A percentile compares a stretch with the other conserved stretches of the same genome.
These are phyloP conservation scores for Caenorhabditis macrosperma DNA, from an alignment of 2,888 invertebrate genomes.

Conservation along the genomic window DNA sequence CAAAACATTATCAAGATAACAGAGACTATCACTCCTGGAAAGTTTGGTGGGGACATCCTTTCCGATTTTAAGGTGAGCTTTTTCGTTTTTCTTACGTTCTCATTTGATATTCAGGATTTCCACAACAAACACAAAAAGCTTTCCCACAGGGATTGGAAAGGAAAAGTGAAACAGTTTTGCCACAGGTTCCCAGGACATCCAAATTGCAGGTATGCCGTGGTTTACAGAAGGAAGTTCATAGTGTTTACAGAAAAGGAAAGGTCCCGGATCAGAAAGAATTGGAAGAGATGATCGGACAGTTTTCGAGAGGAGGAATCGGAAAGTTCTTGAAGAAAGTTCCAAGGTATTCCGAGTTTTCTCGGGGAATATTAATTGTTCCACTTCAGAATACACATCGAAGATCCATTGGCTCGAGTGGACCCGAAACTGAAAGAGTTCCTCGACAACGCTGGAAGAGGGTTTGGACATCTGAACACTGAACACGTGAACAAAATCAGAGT, in stretches of 20 bases:
- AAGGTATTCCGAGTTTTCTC: slow-evolving; percentile 9
- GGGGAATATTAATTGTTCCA: neutral
- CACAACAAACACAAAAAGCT: slow-evolving; percentile 39
- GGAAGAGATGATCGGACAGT: slow-evolving; percentile 51
- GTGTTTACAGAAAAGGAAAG: slow-evolving; percentile 41
- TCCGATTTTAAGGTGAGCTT: slow-evolving; percentile 33
- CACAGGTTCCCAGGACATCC: slow-evolving; percentile 67
- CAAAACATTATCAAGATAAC: slow-evolving; percentile 45
- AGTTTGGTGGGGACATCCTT: slow-evolving; percentile 32
- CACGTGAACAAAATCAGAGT: slow-evolving; percentile 40
- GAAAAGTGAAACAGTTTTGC: slow-evolving; percentile 62
- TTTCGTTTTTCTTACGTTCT: neutral
- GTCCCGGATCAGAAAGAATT: slow-evolving; percentile 59
- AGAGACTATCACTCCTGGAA: slow-evolving; percentile 31
- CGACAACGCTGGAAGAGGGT: slow-evolving; percentile 9
- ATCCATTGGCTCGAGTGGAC: slow-evolving; percentile 58
- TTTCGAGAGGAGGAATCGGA: slow-evolving; percentile 55
- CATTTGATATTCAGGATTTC: slow-evolving; percentile 29
- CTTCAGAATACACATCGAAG: slow-evolving; percentile 61
- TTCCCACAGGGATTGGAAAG: slow-evolving; percentile 50
- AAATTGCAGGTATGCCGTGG: slow-evolving; percentile 55
- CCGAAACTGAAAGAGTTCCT: slow-evolving; percentile 28
- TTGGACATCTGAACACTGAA: slow-evolving; percentile 54
- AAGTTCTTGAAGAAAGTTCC: slow-evolving; percentile 60
- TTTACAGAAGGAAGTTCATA: neutral